phyloP scores from a whole-genome alignment of 2,797 vertebrate species.

The Leucoraja ocellata region DNA sequence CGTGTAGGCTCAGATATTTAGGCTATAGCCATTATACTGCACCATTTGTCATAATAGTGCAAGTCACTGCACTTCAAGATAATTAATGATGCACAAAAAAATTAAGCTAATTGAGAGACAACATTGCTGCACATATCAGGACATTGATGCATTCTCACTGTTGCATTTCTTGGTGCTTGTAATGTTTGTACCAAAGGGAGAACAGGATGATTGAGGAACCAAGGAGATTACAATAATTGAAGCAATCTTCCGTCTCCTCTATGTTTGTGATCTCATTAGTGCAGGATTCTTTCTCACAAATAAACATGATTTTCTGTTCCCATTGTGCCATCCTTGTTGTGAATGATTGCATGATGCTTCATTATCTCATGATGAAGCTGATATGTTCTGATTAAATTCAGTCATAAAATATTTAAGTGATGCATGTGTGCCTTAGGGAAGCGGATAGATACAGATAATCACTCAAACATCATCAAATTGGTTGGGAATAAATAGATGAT shows the following conservation, averaged over 20 bases:
- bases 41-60: neutral
- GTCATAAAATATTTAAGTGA: neutral
- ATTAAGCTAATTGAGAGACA: neutral
- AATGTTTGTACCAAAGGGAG: neutral
- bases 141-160: neutral
- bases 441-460: neutral
- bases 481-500: neutral
- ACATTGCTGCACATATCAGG: neutral
- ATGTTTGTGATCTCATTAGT: neutral
- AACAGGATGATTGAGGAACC: neutral
- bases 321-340: neutral
- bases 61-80: neutral
- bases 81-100: neutral
- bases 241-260: neutral
- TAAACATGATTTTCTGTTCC: neutral
- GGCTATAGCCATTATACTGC: neutral
- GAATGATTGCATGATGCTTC: neutral
- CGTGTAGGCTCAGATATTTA: neutral
- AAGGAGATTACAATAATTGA: neutral
- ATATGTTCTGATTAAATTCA: neutral
- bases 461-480: neutral
- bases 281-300: neutral
- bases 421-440: neutral
- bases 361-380: slow-evolving; percentile 7
- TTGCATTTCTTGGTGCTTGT: neutral